Evolutionary conservation across 1,140 invertebrate genomes (phyloP).

Genomic region (Cheumatopsyche charites): DNA sequence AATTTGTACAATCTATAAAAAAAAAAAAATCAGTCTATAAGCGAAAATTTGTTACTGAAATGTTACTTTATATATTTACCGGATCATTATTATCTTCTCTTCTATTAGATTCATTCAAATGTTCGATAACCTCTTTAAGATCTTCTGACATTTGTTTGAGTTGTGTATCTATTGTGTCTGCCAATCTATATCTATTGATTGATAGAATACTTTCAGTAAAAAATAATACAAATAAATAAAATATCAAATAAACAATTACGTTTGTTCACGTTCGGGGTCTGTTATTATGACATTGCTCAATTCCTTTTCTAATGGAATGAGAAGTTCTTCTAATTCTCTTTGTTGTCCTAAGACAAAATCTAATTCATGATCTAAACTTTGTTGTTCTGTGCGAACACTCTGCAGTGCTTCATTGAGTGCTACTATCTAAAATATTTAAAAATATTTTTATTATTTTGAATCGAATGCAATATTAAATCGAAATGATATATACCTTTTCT

Average conservation of each 20-base stretch:
- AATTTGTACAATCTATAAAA: slow-evolving; percentile 82
- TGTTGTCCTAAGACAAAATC: slow-evolving; percentile 94
- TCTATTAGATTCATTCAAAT: slow-evolving; percentile 87
- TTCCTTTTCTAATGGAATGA: slow-evolving; percentile 85
- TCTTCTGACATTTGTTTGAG: slow-evolving; percentile 93
- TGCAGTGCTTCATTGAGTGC: slow-evolving; percentile 84
- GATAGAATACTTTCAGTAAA: background rate
- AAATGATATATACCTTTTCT: slow-evolving; percentile 70
- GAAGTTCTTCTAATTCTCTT: slow-evolving; percentile 86
- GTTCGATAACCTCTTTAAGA: slow-evolving; percentile 93
- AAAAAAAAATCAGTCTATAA: background rate
- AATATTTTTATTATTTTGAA: too few species aligned
- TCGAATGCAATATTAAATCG: background rate
- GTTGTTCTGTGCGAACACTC: slow-evolving; percentile 86
- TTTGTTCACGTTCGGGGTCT: slow-evolving; percentile 86
- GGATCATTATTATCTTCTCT: slow-evolving; percentile 85
- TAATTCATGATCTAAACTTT: slow-evolving; percentile 89
- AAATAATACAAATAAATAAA: slow-evolving; percentile 30
- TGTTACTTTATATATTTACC: slow-evolving; percentile 60
- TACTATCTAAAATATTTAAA: slow-evolving; percentile 75
- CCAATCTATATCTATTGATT: slow-evolving; percentile 73
- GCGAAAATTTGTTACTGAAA: background rate
- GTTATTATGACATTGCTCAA: slow-evolving; percentile 72
- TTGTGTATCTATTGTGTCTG: slow-evolving; percentile 91
- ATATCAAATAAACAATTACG: slow-evolving; percentile 58